These are phyloP conservation scores for Helarctos malayanus DNA, from an alignment of 2,797 vertebrate species.

Conservation along the genomic window DNA sequence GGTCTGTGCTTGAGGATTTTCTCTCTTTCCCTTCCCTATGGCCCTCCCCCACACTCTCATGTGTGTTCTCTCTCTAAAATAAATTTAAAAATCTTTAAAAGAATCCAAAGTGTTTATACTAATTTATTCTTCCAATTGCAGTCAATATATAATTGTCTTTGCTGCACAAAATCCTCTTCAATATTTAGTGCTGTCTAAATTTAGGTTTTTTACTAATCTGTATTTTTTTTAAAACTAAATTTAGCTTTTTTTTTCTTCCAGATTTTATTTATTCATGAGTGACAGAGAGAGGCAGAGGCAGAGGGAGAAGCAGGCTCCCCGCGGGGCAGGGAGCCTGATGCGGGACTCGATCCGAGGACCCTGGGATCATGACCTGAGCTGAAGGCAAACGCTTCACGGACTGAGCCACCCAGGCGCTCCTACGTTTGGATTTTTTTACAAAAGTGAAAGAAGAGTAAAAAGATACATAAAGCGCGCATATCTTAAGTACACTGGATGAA, in stretches of 20 bases:
- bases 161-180: background rate
- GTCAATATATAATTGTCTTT: background rate
- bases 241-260: no score
- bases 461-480: background rate
- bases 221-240: background rate
- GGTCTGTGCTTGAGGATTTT: background rate
- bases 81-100: background rate
- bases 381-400: no score
- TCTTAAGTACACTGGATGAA: background rate
- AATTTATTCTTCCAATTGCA: background rate
- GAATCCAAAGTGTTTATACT: background rate
- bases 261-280: no score
- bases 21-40: background rate
- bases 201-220: background rate
- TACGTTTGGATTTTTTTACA: no score
- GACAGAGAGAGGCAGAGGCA: no score
- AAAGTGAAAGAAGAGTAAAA: background rate
- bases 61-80: background rate
- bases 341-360: no score
- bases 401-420: no score
- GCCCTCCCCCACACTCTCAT: background rate
- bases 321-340: no score
- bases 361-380: no score
- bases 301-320: no score
- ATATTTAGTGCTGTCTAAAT: constrained; percentile 5